Evolutionary conservation across 2,113 vertebrate genomes (phyloP).

Genomic region (Phodopus roborovskii): DNA sequence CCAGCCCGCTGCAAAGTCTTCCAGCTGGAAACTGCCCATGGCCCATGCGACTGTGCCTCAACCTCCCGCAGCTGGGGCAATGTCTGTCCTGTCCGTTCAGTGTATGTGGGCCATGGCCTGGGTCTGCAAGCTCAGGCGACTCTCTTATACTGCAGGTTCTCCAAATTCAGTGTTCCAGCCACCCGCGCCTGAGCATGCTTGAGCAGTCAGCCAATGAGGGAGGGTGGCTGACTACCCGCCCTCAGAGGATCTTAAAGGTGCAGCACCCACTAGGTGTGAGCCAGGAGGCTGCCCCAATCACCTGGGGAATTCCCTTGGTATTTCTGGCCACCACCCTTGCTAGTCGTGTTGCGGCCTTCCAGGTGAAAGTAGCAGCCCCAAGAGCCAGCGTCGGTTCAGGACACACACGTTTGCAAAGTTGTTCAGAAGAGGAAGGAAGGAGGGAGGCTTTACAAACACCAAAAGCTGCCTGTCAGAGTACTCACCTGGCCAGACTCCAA

Average conservation of each 20-base stretch:
- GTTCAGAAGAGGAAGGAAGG: background rate
- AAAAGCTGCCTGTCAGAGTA: background rate
- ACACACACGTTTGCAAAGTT: background rate
- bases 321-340: background rate
- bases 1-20: conserved; percentile 88
- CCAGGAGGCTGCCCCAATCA: too few relatives aligned
- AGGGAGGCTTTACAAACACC: background rate
- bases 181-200: background rate
- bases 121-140: fast-evolving
- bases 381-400: background rate
- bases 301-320: background rate
- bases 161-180: background rate
- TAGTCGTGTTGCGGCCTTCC: background rate
- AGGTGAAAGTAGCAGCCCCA: background rate
- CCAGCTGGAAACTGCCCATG: conserved; percentile 80
- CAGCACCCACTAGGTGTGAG: background rate
- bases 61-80: background rate
- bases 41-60: background rate
- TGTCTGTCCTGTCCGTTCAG: background rate
- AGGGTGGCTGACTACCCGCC: conserved; percentile 64
- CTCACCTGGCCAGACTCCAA: background rate
- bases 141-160: background rate
- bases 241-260: conserved; percentile 77
- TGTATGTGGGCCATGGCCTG: background rate
- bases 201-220: background rate